Evolutionary conservation across 2,113 vertebrate genomes (phyloP), one percentile per base, ranked within the genome.

Genomic region (Monopterus albus): DNA sequence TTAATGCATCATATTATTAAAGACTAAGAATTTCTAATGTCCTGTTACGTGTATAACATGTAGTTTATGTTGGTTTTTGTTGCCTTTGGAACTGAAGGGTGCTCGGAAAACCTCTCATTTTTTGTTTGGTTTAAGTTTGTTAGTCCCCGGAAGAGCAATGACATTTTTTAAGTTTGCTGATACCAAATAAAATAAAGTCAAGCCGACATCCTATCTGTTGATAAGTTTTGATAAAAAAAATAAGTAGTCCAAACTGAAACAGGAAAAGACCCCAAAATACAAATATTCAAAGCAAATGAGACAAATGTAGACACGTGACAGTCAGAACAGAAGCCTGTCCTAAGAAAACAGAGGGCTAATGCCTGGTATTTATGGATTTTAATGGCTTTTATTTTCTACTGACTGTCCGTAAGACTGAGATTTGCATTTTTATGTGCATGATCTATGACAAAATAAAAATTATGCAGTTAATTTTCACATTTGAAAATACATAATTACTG

Each of bases 201-300:
- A 57, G 38, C 17, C n/a, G 60, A 7, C 11, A 1, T 28, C 46
- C 17, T 56, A 5, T 75, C 26, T 29, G n/a, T n/a, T n/a, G n/a
- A n/a, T n/a, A 20, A 66, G n/a, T 43, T 56, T 45, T 62, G 1
- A 56, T 49, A 7, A 50, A 26, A 51, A 18, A 7, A 50, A 26
- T 45, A 18, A 49, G 3, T 6, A 20, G 12, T 64, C 59, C 18
- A 43, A 59, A 70, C 28, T 13, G 40, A 74, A 82, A 76, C 81
- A 87, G 81, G 85, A 89, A 80, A 64, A 68, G 63, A 82, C 70
- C 67, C 40, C 8, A 47, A 55, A 31, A 55, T 0, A 0, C 39
- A 42, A 46, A 11, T 6, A 0, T 43, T 70, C 45, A 31, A 36
- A 66, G 63, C 20, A 55, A 8, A 25, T 2, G 60, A 64, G 47